phyloP scores from a whole-genome alignment of 2,113 vertebrate genomes.

The Sylvia atricapilla region DNA sequence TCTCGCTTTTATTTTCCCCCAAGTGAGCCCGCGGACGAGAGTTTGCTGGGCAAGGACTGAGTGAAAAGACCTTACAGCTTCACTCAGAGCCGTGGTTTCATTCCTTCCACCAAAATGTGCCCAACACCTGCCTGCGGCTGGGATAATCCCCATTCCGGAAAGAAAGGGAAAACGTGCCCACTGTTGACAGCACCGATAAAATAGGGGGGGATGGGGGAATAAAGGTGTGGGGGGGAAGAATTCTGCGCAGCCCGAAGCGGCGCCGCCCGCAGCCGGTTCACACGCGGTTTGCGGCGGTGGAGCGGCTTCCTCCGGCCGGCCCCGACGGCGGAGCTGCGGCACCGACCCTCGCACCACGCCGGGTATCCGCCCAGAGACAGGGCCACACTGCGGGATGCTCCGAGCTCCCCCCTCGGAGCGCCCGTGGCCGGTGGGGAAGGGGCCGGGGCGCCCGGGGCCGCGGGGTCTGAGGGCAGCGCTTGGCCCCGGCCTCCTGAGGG shows the following conservation, averaged over 20 bases:
- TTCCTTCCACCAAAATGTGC: background rate
- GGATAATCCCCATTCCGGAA: background rate
- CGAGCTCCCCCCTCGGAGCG: rapidly evolving
- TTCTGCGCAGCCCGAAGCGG: background rate
- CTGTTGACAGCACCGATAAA: background rate
- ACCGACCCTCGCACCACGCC: background rate
- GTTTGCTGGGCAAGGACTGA: background rate
- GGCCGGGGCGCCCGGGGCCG: background rate
- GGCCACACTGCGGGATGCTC: rapidly evolving
- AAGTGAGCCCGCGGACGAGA: background rate
- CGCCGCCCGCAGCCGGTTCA: background rate
- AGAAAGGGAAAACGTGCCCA: background rate
- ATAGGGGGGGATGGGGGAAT: rapidly evolving
- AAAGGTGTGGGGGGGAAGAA: rapidly evolving
- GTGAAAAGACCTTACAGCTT: background rate
- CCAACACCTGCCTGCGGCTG: background rate
- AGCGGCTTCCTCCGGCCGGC: background rate
- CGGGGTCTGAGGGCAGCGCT: background rate
- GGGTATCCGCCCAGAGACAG: rapidly evolving
- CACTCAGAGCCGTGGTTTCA: background rate
- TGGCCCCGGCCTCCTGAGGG: no score
- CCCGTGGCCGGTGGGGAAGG: background rate
- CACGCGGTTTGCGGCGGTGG: background rate
- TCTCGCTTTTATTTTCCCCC: background rate
- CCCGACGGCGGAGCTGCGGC: background rate